Evolutionary conservation across 2,797 vertebrate genomes (phyloP), one percentile per base, ranked within the genome.

Genomic region (Peromyscus aztecus): DNA sequence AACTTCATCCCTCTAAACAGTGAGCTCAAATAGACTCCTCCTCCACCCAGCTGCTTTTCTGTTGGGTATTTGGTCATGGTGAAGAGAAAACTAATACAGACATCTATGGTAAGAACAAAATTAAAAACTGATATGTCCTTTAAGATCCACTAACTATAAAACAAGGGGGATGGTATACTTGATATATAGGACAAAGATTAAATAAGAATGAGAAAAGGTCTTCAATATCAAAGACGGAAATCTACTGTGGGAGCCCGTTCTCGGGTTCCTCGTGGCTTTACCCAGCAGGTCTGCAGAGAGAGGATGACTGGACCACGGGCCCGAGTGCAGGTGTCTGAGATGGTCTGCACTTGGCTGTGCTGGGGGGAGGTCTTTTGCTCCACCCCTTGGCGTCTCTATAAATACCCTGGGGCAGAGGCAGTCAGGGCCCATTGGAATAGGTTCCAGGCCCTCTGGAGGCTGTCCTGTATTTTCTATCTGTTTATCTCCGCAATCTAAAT

Each of bases 121-220:
- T 11, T 46, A 27, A 71, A 76, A 24, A 83, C 37, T 76, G 11
- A 71, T 55, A 73, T 16, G 29, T 29, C 81, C 24, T 87, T 77
- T 84, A 76, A 40, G 86, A 59, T 24, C n/a, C 43, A 61, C 29
- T 93, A 94, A 69, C 80, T 87, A 91, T 67, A 88, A 90, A 92
- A 81, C 17, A 59, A 85, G 16, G 24, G 65, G 67, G 71, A 90
- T 69, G 86, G 46, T 55, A 65, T 23, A 85, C 81, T 29, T 69
- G 55, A 75, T 65, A 97, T 57, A 86, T 14, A 94, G 55, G 46
- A n/a, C 90, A 24, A 85, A 89, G 82, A 96, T 88, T 65, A 65
- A 94, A 92, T n/a, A 91, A 59, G 37, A 75, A 65, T 59, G 13
- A 84, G 29, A 57, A 89, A 82, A 93, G 76, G 12, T 63, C 59